Conservation (phyloP, 2,797 vertebrate species). For the Perodicticus potto region DNA sequence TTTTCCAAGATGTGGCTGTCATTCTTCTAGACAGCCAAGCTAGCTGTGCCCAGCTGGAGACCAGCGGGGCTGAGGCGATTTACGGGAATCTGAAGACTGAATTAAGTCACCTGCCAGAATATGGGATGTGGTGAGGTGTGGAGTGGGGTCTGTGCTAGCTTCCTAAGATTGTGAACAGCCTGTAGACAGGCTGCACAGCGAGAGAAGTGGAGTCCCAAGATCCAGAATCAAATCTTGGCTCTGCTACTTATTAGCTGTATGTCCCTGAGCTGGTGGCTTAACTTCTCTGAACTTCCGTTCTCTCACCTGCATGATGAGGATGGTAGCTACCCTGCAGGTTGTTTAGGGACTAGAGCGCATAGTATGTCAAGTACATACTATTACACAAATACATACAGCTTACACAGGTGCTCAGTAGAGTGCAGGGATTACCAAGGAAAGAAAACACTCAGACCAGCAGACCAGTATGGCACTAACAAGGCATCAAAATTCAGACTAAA, state of each 20-base stretch:
- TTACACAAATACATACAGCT: no score
- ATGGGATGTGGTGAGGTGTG: background rate
- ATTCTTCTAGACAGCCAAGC: background rate
- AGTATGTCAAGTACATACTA: background rate
- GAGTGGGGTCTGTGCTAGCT: background rate
- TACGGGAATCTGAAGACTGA: background rate
- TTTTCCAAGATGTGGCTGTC: background rate
- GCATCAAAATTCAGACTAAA: background rate
- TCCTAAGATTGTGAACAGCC: background rate
- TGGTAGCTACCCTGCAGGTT: background rate
- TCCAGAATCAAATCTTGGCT: background rate
- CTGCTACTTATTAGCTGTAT: background rate
- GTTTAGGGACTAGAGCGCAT: background rate
- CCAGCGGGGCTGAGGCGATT: background rate
- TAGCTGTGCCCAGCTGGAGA: background rate
- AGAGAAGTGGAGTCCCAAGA: background rate
- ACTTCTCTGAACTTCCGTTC: background rate
- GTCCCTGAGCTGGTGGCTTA: background rate
- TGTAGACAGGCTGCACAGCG: background rate
- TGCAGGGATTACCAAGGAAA: background rate
- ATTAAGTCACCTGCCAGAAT: background rate
- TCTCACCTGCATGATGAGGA: background rate
- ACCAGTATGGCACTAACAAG: background rate
- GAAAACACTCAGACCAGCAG: no score
- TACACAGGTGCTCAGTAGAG: background rate